Percentiles rank a stretch among this genome's conserved stretches.
These are phyloP conservation scores for Fistularia tabacaria DNA, from an alignment of 2,797 vertebrate species.

Conservation along the genomic window DNA sequence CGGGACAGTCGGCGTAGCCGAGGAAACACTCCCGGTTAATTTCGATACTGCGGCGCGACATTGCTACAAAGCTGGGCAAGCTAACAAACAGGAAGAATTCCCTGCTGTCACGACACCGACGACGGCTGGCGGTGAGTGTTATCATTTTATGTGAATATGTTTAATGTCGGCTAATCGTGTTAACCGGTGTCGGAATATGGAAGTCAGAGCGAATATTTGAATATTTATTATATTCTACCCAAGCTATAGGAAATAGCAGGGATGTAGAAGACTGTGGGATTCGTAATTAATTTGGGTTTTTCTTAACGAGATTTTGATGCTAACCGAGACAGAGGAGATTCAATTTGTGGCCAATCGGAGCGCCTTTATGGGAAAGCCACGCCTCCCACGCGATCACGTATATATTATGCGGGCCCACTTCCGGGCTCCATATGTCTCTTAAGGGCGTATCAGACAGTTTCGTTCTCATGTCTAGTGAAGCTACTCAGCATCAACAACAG, in stretches of 20 bases:
- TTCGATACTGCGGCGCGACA: background rate
- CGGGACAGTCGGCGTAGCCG: background rate
- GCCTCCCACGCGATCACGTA: constrained; percentile 10
- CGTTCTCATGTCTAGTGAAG: background rate
- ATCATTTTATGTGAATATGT: no score
- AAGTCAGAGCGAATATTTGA: no score
- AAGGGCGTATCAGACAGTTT: constrained; percentile 41
- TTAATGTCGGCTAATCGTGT: background rate
- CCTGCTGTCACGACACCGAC: constrained; percentile 62
- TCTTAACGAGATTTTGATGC: no score
- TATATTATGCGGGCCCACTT: constrained; percentile 40
- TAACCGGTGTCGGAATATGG: background rate
- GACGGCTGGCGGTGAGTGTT: constrained; percentile 45
- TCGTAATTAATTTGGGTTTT: no score
- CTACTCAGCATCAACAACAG: background rate
- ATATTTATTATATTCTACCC: no score
- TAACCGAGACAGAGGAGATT: background rate
- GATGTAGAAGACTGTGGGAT: no score
- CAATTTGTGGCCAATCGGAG: constrained; percentile 20
- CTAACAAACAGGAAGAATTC: constrained; percentile 46
- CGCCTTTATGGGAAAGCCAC: constrained; percentile 9
- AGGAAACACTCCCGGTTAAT: no score
- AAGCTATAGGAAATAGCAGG: no score
- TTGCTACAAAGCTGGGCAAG: constrained; percentile 64
- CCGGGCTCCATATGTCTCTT: constrained; percentile 42